Conservation (phyloP, 2,113 vertebrate species). For the Ochotona princeps region DNA sequence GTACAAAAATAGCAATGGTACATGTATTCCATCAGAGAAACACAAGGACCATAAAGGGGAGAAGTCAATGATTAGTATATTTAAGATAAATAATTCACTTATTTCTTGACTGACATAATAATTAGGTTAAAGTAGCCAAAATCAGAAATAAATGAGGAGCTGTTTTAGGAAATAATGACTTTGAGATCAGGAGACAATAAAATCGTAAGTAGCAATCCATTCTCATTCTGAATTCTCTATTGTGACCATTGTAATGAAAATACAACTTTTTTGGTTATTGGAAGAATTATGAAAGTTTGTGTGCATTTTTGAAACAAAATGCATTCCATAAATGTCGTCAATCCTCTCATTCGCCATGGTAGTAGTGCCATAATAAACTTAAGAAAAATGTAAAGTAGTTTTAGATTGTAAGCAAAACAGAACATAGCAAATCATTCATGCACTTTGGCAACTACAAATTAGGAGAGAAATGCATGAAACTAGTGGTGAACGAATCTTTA, state of each 20-base stretch:
- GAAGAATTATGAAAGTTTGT: not conserved
- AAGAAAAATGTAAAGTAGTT: not conserved
- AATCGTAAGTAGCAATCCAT: not conserved
- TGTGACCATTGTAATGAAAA: not conserved
- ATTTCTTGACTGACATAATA: not conserved
- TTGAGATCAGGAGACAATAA: not conserved
- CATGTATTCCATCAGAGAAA: not conserved
- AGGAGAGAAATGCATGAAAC: not conserved
- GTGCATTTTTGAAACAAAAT: not conserved
- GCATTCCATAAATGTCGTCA: not conserved
- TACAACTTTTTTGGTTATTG: not conserved
- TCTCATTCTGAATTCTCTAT: not conserved
- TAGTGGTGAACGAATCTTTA: constrained; percentile 16
- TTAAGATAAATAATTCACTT: not conserved
- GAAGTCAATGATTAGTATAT: not conserved
- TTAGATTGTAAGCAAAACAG: not conserved
- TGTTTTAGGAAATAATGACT: not conserved
- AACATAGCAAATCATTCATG: constrained; percentile 11
- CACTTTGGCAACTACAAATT: constrained; percentile 30
- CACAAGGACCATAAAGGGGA: not conserved
- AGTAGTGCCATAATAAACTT: not conserved
- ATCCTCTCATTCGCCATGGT: not conserved
- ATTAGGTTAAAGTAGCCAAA: not conserved
- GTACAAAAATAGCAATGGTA: not conserved
- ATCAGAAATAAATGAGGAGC: not conserved